These are phyloP conservation scores for Drosophila barbarae DNA, from an alignment of 2,888 invertebrate genomes.

Conservation along the genomic window DNA sequence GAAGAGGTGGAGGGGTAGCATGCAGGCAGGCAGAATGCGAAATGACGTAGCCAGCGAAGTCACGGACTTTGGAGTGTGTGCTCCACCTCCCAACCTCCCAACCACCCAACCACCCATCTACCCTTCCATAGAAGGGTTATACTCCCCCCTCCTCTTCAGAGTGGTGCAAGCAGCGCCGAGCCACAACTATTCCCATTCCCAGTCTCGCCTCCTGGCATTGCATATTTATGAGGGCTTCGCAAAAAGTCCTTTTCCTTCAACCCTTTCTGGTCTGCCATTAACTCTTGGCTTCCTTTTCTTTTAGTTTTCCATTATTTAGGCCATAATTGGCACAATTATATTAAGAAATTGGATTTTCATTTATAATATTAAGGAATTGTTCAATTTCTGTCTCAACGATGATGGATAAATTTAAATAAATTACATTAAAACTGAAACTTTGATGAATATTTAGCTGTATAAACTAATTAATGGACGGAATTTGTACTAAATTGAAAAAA, in stretches of 20 bases:
- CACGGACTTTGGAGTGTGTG: conserved; percentile 63
- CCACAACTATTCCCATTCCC: conserved; percentile 7
- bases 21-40: conserved; percentile 7
- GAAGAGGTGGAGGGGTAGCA: neutral
- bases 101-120: neutral
- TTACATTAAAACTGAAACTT: no score
- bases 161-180: neutral
- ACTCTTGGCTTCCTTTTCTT: neutral
- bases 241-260: neutral
- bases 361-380: no score
- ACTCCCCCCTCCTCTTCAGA: no score
- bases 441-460: no score
- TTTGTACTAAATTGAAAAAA: no score
- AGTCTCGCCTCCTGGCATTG: conserved; percentile 34
- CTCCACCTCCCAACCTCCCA: conserved; percentile 10
- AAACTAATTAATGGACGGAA: no score
- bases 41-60: conserved; percentile 47
- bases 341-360: conserved; percentile 6
- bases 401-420: no score
- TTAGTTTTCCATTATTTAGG: neutral
- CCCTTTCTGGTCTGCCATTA: neutral
- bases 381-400: neutral
- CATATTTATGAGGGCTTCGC: conserved; percentile 56
- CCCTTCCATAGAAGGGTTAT: neutral
- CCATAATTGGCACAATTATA: neutral